Evolutionary conservation across 2,797 vertebrate species (phyloP).

Genomic region (Perdix hodgsoniae): DNA sequence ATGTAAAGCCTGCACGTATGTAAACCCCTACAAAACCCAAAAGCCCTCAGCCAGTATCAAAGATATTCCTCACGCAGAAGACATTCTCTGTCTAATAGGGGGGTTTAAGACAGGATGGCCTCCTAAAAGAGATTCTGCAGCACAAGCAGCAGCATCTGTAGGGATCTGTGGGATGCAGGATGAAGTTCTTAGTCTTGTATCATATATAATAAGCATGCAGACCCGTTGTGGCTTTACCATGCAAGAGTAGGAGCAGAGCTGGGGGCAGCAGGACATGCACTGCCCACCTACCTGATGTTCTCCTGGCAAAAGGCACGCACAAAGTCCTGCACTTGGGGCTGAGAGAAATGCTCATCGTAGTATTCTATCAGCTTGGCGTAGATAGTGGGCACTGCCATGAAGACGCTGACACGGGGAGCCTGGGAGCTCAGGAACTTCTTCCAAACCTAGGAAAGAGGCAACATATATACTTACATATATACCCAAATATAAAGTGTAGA

Average conservation of each 20-base stretch:
- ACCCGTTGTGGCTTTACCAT: slow-evolving; percentile 4
- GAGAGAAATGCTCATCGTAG: slow-evolving; percentile 86
- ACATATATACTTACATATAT: fast-evolving
- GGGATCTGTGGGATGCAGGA: not conserved
- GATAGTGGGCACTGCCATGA: slow-evolving; percentile 96
- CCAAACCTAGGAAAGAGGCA: slow-evolving; percentile 87
- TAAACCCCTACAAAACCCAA: not conserved
- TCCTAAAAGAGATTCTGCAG: not conserved
- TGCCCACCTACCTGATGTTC: slow-evolving; percentile 86
- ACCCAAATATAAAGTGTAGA: not conserved
- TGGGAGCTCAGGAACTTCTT: slow-evolving; percentile 82
- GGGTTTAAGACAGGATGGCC: not conserved
- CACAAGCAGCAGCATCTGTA: not conserved
- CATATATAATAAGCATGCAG: fast-evolving
- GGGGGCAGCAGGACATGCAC: not conserved
- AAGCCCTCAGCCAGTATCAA: not conserved
- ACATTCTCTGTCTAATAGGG: not conserved
- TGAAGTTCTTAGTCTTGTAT: not conserved
- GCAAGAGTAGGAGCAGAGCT: not conserved
- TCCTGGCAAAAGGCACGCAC: slow-evolving; percentile 88
- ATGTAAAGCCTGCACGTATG: fast-evolving
- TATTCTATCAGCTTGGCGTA: slow-evolving; percentile 91
- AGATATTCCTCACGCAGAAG: not conserved
- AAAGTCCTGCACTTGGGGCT: slow-evolving; percentile 88
- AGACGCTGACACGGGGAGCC: slow-evolving; percentile 85